Base-by-base conservation (phyloP, 2,888 invertebrate genomes). In the Hypolimnas misippus region DNA sequence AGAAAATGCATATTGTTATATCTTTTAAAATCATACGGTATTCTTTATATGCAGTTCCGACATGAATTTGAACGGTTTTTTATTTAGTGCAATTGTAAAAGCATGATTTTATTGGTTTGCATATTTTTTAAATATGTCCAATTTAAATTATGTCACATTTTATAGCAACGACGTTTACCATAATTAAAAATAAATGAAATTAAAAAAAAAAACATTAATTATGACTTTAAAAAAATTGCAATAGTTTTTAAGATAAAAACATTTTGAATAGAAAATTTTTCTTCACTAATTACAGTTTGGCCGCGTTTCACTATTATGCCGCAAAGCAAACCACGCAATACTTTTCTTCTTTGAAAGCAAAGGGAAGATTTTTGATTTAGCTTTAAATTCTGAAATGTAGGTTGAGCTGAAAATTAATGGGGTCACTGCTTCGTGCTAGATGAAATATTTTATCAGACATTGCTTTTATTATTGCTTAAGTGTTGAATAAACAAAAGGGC, bases 311-410 rank as follows among this genome's bases (percentile, higher is more conserved):
- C 53, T 58, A 57, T 42, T 53, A 7, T 49, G 19, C 54, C 40
- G 54, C 57, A 63, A 42, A 57, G 49, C 49, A 49, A 53, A 38
- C 62, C 50, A 57, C 21, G 62, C 44, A 63, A 57, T 49, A 60
- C 29, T 60, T 60, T 60, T 46, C 53, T 60, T 60, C 60, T 60
- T 60, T 54, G 49, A 38, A 38, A 38, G 29, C 49, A 60, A 55
- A 54, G 51, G 58, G 51, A 58, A 58, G 49, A 60, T 54, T 64
- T 64, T 64, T 64, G 60, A 57, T 64, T 64, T 52, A 44, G 56
- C 25, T 57, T 64, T 60, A 56, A 60, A 60, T 46, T 56, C 51
- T 55, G 38, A 46, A 64, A 64, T 60, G 46, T 64, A 52, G 63
- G 63, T 64, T 61, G 61, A 57, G 54, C 50, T 57, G 7, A 57